These are phyloP conservation scores for Orius insidiosus DNA, from an alignment of 1,140 invertebrate genomes.

Conservation along the genomic window DNA sequence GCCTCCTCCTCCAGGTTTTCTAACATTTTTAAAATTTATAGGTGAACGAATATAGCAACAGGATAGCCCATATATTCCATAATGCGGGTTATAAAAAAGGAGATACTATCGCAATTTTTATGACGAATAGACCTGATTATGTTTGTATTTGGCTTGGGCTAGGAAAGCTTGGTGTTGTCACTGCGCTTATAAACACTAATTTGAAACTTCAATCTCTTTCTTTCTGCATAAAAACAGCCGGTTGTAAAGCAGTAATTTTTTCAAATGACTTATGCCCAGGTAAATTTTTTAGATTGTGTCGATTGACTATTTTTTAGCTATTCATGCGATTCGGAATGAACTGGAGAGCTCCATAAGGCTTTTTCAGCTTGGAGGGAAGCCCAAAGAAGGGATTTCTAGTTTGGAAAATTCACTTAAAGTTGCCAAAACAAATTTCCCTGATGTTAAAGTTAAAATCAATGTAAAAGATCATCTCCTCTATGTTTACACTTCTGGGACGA, in stretches of 20 bases:
- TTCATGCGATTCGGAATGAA: not conserved
- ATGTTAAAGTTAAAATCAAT: constrained; percentile 19
- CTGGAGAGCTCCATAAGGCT: constrained; percentile 1
- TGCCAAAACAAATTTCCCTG: not conserved
- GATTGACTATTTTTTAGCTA: not conserved
- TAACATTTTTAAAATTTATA: constrained; percentile 22
- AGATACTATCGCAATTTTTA: constrained; percentile 66
- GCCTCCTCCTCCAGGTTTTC: no score
- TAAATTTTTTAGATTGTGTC: constrained; percentile 23
- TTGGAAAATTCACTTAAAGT: not conserved
- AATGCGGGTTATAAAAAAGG: constrained; percentile 41
- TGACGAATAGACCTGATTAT: constrained; percentile 71
- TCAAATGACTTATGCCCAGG: constrained; percentile 44
- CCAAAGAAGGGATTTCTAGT: not conserved
- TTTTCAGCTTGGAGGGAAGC: constrained; percentile 8
- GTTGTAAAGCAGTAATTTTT: constrained; percentile 58
- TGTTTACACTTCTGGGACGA: constrained; percentile 89
- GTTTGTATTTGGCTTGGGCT: constrained; percentile 77
- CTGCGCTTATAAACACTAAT: constrained; percentile 79
- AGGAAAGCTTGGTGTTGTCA: constrained; percentile 63
- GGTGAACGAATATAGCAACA: constrained; percentile 59
- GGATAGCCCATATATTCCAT: constrained; percentile 56
- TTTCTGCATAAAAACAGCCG: constrained; percentile 62
- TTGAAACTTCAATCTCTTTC: constrained; percentile 51
- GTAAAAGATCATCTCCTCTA: constrained; percentile 47